Evolutionary conservation across 2,113 vertebrate genomes (phyloP), one percentile per base, ranked within the genome.

Genomic region (Mesoclemmys tuberculata): DNA sequence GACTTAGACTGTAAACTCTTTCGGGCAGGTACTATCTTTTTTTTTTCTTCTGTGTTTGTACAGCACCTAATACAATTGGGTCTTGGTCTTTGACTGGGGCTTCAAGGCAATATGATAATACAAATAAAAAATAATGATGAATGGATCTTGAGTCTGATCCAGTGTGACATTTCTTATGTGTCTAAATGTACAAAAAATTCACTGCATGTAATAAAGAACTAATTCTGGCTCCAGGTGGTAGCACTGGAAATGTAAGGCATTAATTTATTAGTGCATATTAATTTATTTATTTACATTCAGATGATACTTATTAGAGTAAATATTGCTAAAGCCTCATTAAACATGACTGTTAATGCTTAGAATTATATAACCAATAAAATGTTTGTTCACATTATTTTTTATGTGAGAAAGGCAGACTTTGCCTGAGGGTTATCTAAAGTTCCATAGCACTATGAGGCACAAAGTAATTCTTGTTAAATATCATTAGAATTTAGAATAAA

Each of bases 381-480:
- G 1, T 68, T 88, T 88, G 44, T 11, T 90, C 86, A 61, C 12
- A 84, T 8, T 68, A 41, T 10, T 27, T 92, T 81, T 84, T 87
- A 58, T 46, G 7, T 85, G 55, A 22, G 74, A 3, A 2, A 7
- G 10, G 29, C 44, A 27, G 12, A 46, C 3, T 68, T 2, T 85
- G 7, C 27, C 24, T 82, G 0, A 51, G 48, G 12, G 26, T 46
- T 46, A 77, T 77, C 74, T 24, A 75, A 75, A 44, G 13, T 77
- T 77, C 24, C 74, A 46, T 21, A 82, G 44, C 11, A n/a, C 8
- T 29, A 2, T 4, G 11, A 55, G 56, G 38, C 74, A 91, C 44
- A 22, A 86, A 82, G 24, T 24, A 77, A 44, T 29, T 0, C 0
- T 29, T n/a, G 85, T 85, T 11, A 48, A 91, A 14, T 21, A 10